Conservation (phyloP, 1,140 invertebrate species). For the Daktulosphaira vitifoliae region DNA sequence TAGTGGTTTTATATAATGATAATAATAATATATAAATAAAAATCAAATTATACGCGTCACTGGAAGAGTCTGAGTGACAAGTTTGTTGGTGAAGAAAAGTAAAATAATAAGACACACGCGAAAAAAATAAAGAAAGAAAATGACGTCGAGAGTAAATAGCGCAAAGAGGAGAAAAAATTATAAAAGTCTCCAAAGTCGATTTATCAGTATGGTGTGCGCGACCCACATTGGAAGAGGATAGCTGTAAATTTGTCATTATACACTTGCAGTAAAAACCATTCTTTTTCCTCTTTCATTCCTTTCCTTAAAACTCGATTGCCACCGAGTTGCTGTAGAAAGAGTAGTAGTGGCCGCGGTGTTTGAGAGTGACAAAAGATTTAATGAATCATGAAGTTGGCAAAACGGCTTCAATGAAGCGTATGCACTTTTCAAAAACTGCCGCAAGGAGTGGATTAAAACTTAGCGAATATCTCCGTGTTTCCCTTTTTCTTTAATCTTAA, state of each 20-base stretch:
- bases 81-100: background rate
- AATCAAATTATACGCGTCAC: conserved; percentile 28
- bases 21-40: conserved; percentile 26
- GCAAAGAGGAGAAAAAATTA: background rate
- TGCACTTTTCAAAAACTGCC: background rate
- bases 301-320: background rate
- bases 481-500: too few species aligned
- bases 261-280: background rate
- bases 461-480: background rate
- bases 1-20: background rate
- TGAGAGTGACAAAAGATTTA: conserved; percentile 15
- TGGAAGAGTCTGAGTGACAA: conserved; percentile 24
- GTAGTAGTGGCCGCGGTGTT: background rate
- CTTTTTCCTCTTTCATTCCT: background rate
- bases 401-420: conserved; percentile 4
- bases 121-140: conserved; percentile 7
- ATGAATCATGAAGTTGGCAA: conserved; percentile 15
- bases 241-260: conserved; percentile 18
- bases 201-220: conserved; percentile 20
- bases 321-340: background rate
- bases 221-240: too few species aligned
- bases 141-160: too few species aligned
- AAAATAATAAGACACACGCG: too few species aligned
- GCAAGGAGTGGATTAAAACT: conserved; percentile 1
- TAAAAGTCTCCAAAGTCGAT: conserved; percentile 20